Conservation (phyloP, 2,888 invertebrate genomes). For the Notocelia uddmanniana region DNA sequence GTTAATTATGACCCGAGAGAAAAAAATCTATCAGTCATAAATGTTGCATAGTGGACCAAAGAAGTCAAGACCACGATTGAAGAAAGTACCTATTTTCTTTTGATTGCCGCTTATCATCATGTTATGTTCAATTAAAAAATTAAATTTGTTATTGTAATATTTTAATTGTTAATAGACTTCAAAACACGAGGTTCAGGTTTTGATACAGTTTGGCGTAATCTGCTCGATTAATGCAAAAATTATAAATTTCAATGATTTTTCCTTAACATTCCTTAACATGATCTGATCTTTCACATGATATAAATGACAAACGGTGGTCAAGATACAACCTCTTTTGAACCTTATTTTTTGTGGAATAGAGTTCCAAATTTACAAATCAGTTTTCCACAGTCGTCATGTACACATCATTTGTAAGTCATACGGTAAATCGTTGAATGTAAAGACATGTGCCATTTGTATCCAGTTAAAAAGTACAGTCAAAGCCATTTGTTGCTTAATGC, state of each 20-base stretch:
- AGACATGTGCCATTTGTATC: slow-evolving; percentile 18
- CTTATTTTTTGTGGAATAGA: background rate
- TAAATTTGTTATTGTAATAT: background rate
- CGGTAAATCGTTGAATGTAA: slow-evolving; percentile 6
- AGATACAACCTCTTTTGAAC: background rate
- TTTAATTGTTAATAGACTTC: background rate
- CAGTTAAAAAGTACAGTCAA: background rate
- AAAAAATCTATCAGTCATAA: background rate
- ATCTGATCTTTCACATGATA: background rate
- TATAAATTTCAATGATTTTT: background rate
- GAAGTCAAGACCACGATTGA: background rate
- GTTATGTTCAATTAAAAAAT: background rate
- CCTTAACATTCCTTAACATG: background rate
- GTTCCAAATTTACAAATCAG: background rate
- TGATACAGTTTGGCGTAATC: background rate
- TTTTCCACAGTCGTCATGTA: background rate
- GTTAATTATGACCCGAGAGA: background rate
- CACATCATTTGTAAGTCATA: background rate
- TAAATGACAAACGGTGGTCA: background rate
- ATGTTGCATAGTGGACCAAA: background rate
- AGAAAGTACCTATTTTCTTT: background rate
- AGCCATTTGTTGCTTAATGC: slow-evolving; percentile 16
- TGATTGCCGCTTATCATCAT: background rate
- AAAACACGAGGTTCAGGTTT: background rate
- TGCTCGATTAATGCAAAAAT: background rate